These are phyloP conservation scores for Drosophila bifasciata DNA, from an alignment of 1,140 invertebrate genomes.

Conservation along the genomic window DNA sequence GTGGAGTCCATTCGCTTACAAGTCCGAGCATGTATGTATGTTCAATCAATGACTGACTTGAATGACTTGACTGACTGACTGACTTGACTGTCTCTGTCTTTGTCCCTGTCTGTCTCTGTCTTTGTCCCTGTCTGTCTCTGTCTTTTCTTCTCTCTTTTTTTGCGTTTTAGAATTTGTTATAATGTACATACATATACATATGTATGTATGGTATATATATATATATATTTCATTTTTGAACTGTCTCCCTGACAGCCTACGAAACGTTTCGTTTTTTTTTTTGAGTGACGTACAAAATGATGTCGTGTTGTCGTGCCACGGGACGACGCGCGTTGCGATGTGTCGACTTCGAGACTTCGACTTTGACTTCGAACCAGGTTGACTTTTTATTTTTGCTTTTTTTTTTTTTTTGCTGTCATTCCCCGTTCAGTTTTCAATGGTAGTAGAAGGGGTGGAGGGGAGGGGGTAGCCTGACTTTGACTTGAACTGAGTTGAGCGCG, in stretches of 20 bases:
- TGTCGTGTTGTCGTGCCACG: slow-evolving; percentile 80
- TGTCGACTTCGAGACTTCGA: slow-evolving; percentile 5
- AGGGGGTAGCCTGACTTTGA: slow-evolving; percentile 58
- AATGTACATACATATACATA: slow-evolving; percentile 16
- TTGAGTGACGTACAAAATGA: slow-evolving; percentile 82
- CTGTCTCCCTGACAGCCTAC: slow-evolving; percentile 77
- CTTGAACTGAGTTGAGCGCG: slow-evolving; percentile 50
- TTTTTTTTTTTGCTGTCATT: slow-evolving; percentile 51
- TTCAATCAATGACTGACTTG: slow-evolving; percentile 50
- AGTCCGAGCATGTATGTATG: slow-evolving; percentile 23
- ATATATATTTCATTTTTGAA: slow-evolving; percentile 79
- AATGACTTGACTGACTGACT: slow-evolving; percentile 26
- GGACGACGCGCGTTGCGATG: slow-evolving; percentile 1
- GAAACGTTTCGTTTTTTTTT: slow-evolving; percentile 76
- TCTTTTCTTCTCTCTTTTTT: slow-evolving; percentile 50
- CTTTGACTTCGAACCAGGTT: slow-evolving; percentile 55
- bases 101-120: slow-evolving; percentile 27
- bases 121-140: slow-evolving; percentile 25
- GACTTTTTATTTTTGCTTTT: slow-evolving; percentile 62
- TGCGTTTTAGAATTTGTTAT: slow-evolving; percentile 74
- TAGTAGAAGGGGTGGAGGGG: not conserved
- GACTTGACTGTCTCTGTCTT: slow-evolving; percentile 30
- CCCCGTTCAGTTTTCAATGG: slow-evolving; percentile 35
- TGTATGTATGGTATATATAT: slow-evolving; percentile 55
- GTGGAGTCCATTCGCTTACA: no score